Evolutionary conservation across 2,888 invertebrate species (phyloP), one percentile per base, ranked within the genome.

Genomic region (Lasioglossum morio): DNA sequence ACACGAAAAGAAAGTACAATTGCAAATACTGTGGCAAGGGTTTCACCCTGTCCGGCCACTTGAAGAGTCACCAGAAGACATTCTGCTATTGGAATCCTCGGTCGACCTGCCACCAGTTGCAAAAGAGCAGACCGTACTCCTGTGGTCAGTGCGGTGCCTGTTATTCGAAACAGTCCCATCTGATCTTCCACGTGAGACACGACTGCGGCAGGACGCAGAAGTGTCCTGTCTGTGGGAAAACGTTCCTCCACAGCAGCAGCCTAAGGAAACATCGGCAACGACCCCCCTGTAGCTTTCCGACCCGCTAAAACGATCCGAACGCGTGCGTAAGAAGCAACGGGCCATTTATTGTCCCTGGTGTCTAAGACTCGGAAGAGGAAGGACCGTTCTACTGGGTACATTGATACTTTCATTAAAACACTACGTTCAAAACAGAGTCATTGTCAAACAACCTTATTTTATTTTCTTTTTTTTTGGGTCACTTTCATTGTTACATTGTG

Each of bases 161-260:
- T 81, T 94, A 94, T 79, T 91, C 93, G 74, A 90, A 91, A 76
- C 92, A 93, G 72, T 92, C 91, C 2, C 91, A 92, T 27, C 80
- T 94, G 70, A 88, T 91, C 37, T 92, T 91, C 70, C 94, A 94
- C 79, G 81, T 91, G 37, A 90, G 89, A 48, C 92, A 92, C 79
- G 94, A 94, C 57, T 93, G 92, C 66, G 92, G 92, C 10, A 88
- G 91, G 23, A 92, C 90, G 10, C 92, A 92, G 77, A 90, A 89
- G 48, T 93, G 93, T 77, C 82, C 85, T 0, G 83, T 88, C 4
- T 93, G 93, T 70, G 92, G 89, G 14, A 91, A 91, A 19, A 89
- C 89, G 5, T 92, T 92, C 69, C 84, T 92, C 14, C 92, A 92
- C 60, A 92, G 92, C 53, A 92, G 92, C 79, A 92, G 92, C 72